Percentiles rank a stretch among this genome's conserved stretches.
These are phyloP conservation scores for Heliconius hewitsoni DNA, from an alignment of 1,140 invertebrate species.

Conservation along the genomic window DNA sequence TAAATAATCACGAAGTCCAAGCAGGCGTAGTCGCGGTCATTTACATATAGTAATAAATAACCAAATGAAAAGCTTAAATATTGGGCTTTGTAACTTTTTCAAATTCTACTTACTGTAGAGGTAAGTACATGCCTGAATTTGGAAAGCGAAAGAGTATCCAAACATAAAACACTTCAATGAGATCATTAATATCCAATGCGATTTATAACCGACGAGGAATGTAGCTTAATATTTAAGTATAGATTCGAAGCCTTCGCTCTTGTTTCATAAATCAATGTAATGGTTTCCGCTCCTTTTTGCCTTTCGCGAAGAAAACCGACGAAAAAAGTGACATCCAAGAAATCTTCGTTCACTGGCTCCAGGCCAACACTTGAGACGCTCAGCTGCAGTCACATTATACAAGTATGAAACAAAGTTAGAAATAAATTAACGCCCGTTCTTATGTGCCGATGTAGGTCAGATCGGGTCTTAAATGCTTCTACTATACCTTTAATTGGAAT, in stretches of 20 bases:
- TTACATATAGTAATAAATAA: neutral
- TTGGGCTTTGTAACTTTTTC: neutral
- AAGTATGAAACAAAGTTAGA: slow-evolving; percentile 43
- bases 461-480: neutral
- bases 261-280: slow-evolving; percentile 73
- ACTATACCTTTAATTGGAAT: neutral
- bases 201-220: slow-evolving; percentile 1
- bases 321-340: slow-evolving; percentile 66
- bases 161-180: neutral
- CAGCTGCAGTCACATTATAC: slow-evolving; percentile 38
- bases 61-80: neutral
- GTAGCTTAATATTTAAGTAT: slow-evolving; percentile 38
- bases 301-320: slow-evolving; percentile 50
- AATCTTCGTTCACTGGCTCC: slow-evolving; percentile 56
- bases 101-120: neutral
- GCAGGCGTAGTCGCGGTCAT: neutral
- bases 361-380: slow-evolving; percentile 53
- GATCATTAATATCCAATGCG: slow-evolving; percentile 7
- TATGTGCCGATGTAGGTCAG: slow-evolving; percentile 33
- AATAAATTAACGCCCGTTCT: slow-evolving; percentile 37
- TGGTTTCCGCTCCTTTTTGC: slow-evolving; percentile 63
- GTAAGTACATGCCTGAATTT: neutral
- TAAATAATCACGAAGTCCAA: no score
- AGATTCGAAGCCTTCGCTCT: slow-evolving; percentile 40
- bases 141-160: neutral